Evolutionary conservation across 2,113 vertebrate genomes (phyloP), one percentile per base, ranked within the genome.

Genomic region (Speoplatyrhinus poulsoni): DNA sequence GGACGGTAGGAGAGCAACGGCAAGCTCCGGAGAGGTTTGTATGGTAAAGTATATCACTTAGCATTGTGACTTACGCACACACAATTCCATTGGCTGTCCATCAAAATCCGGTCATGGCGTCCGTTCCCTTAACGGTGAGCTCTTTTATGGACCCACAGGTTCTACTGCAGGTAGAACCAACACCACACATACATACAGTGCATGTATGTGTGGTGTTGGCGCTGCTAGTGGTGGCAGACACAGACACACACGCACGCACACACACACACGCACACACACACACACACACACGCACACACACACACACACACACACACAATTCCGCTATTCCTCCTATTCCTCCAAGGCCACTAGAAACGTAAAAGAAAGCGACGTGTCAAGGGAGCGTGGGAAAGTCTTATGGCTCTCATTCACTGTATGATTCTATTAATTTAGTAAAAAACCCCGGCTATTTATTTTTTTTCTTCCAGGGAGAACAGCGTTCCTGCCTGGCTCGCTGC

Each of bases 341-440:
- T 72, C 60, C 70, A 75, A 87, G 84, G 87, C 85, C 84, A 85
- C 69, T 77, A 77, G 71, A 69, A 84, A 82, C 70, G 72, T 75
- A 16, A 41, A 8, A 41, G 36, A 41, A 41, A 1, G 36, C 1
- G 36, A 41, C 36, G 7, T 41, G 69, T 78, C 75, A 65, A 70
- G 77, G 79, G 78, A 86, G 78, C 82, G 73, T 90, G 83, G 85
- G 86, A 90, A 87, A 85, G 81, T 67, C 87, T 69, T 54, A 70
- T 76, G 65, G 76, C n/a, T 62, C 60, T 77, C 78, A 82, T 62
- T 75, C 33, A 10, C 49, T 72, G 49, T 59, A 63, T 13, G 60
- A 70, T 13, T 72, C 36, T 67, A 15, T 70, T 85, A 84, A 87
- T 84, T 86, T 80, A 83, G 72, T 79, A 79, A 69, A 72, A 76